These are phyloP conservation scores for Gambusia yucatana DNA, from an alignment of 2,797 vertebrate genomes.

Conservation along the genomic window DNA sequence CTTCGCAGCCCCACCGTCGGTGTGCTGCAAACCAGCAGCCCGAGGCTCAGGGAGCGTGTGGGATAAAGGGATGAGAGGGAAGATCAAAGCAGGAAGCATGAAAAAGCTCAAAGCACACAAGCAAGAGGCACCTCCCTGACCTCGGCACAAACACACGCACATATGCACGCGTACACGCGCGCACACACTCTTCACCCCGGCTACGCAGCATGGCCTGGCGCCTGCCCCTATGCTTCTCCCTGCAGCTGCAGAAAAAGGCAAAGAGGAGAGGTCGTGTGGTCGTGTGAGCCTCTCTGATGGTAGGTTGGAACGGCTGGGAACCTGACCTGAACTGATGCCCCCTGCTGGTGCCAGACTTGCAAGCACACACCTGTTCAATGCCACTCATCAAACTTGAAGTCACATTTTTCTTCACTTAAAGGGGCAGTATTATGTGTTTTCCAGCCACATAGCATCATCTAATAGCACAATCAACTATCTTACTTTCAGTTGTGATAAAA, in stretches of 20 bases:
- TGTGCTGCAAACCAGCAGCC: slow-evolving; percentile 73
- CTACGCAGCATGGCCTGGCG: slow-evolving; percentile 34
- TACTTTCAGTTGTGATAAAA: too few species aligned
- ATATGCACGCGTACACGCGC: neutral
- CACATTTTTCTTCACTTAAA: neutral
- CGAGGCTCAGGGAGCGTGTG: slow-evolving; percentile 72
- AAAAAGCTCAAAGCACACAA: slow-evolving; percentile 80
- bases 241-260: slow-evolving; percentile 57
- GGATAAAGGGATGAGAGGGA: slow-evolving; percentile 78
- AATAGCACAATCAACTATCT: too few species aligned
- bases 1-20: slow-evolving; percentile 42
- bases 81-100: slow-evolving; percentile 80
- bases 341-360: slow-evolving; percentile 45
- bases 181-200: slow-evolving; percentile 35
- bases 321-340: slow-evolving; percentile 40
- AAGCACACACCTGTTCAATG: slow-evolving; percentile 6
- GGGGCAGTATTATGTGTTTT: too few species aligned
- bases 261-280: slow-evolving; percentile 53
- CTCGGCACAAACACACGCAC: slow-evolving; percentile 36
- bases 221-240: slow-evolving; percentile 49
- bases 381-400: neutral
- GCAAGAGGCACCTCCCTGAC: slow-evolving; percentile 73
- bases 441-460: too few species aligned
- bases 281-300: slow-evolving; percentile 67
- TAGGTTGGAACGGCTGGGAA: slow-evolving; percentile 56